These are phyloP conservation scores for Tokudaia muenninki DNA, from an alignment of 2,797 vertebrate genomes.

Conservation along the genomic window DNA sequence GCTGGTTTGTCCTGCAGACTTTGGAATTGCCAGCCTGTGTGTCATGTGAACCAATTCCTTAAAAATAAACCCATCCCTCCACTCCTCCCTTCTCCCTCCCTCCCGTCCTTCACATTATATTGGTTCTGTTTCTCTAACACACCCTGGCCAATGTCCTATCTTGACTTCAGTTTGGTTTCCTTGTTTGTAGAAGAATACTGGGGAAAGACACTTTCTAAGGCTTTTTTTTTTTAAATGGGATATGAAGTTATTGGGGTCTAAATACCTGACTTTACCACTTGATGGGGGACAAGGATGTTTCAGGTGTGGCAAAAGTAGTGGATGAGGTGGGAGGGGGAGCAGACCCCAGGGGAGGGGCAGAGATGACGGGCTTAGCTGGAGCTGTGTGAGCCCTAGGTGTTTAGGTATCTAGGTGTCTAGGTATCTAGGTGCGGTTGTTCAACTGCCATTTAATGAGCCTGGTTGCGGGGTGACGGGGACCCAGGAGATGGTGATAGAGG, in stretches of 20 bases:
- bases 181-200: background rate
- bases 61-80: background rate
- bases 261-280: background rate
- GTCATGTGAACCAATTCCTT: background rate
- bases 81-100: background rate
- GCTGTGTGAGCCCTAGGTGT: background rate
- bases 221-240: background rate
- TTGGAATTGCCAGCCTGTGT: background rate
- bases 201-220: background rate
- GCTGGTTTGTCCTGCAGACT: background rate
- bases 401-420: background rate
- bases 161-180: slow-evolving; percentile 32
- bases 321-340: background rate
- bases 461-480: background rate
- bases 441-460: background rate
- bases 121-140: background rate
- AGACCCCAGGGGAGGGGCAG: no score
- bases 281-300: background rate
- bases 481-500: background rate
- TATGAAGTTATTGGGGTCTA: background rate
- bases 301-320: background rate
- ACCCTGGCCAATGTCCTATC: background rate
- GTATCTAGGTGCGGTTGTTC: background rate
- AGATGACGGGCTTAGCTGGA: background rate
- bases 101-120: background rate